These are phyloP conservation scores for Myoxocephalus aenaeus DNA, from an alignment of 2,797 vertebrate genomes.

Conservation along the genomic window DNA sequence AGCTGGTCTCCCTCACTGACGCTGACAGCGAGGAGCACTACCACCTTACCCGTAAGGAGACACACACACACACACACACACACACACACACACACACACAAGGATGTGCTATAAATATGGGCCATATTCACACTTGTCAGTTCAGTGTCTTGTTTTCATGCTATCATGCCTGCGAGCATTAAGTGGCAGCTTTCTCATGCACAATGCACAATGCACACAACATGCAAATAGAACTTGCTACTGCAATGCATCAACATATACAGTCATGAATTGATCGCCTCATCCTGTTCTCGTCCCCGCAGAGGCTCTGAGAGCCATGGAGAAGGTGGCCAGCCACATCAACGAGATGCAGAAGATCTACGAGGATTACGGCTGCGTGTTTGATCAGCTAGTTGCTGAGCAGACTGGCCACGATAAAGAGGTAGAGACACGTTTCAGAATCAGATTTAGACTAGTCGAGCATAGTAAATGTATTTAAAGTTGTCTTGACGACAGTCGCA, in stretches of 20 bases:
- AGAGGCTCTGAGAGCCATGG: constrained; percentile 99
- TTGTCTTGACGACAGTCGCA: background rate
- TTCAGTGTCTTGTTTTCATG: constrained; percentile 17
- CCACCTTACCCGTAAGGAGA: constrained; percentile 90
- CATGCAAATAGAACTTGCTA: constrained; percentile 25
- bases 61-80: background rate
- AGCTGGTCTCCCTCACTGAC: constrained; percentile 96
- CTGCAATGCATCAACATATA: background rate
- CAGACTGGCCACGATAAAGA: constrained; percentile 93
- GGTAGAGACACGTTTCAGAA: constrained; percentile 73
- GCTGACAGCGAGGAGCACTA: constrained; percentile 96
- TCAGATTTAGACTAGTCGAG: background rate
- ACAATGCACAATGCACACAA: background rate
- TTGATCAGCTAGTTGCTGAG: constrained; percentile 96
- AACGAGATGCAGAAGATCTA: constrained; percentile 99
- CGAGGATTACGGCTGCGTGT: constrained; percentile 96
- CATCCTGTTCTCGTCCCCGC: constrained; percentile 28
- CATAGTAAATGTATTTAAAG: background rate
- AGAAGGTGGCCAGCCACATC: constrained; percentile 98
- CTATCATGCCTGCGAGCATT: background rate
- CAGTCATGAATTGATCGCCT: background rate
- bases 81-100: background rate
- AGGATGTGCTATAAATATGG: constrained; percentile 17
- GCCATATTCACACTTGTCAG: constrained; percentile 14
- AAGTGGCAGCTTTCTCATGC: background rate